Evolutionary conservation across 2,113 vertebrate genomes (phyloP), one percentile per base, ranked within the genome.

Genomic region (Emydocephalus ijimae): DNA sequence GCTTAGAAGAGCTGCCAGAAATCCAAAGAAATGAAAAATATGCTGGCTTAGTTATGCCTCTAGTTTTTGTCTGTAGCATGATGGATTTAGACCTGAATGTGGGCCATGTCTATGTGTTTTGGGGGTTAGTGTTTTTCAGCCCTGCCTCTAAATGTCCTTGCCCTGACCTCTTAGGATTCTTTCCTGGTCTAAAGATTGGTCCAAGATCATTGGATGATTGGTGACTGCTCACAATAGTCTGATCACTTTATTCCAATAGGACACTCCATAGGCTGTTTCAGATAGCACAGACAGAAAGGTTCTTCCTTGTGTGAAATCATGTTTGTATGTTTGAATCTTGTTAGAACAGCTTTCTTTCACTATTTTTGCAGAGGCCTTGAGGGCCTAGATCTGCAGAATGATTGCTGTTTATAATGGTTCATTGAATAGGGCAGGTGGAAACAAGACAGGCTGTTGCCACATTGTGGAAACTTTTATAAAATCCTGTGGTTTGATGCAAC

Each of bases 251-350:
- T 48, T 50, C 45, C 23, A 87, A 50, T 12, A 50, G 10, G 43
- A 50, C 45, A 50, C 43, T 11, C 23, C 43, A 14, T 87, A 87
- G 48, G 86, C 24, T 43, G 21, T 18, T 48, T 39, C 86, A 23
- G 23, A 91, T 45, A 24, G 29, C 0, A 69, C 6, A 85, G 39
- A 95, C 96, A 93, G 91, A 15, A 96, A 81, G 92, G 94, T 94
- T 91, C 59, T 69, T 88, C 59, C 59, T 91, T 87, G 69, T 89
- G 74, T 50, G 96, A 97, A 96, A 91, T 97, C 96, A 92, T 96
- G 95, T 97, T 96, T 94, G 26, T 26, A 2, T 4, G 48, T 86
- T 48, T 59, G 15, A 88, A 39, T 48, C 29, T 43, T 81, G n/a
- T 81, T 50, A 74, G 50, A 91, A 43, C 10, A 26, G 85, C 34